A percentile compares a stretch with the other conserved stretches of the same genome.
Evolutionary conservation across 2,797 vertebrate species (phyloP).

Genomic region (Schizothorax lantsangensis): DNA sequence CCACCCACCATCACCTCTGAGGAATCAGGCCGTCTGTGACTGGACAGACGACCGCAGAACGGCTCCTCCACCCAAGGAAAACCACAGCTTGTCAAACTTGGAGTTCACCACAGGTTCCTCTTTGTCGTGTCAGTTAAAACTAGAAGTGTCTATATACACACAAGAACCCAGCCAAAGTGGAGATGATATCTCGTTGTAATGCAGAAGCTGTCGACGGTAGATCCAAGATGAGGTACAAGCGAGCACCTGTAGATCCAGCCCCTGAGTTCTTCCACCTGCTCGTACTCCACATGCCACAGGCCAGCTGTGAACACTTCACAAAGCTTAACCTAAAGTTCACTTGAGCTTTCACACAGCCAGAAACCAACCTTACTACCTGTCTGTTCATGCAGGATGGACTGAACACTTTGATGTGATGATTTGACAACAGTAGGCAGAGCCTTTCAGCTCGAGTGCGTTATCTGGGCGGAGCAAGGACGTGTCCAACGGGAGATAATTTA

Average conservation of each 20-base stretch:
- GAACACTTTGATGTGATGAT: constrained; percentile 66
- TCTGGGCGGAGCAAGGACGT: constrained; percentile 84
- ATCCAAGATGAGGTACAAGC: constrained; percentile 23
- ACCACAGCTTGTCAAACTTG: constrained; percentile 25
- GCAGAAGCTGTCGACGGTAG: neutral
- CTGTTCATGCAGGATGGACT: constrained; percentile 61
- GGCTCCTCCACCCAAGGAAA: constrained; percentile 26
- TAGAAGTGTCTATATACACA: neutral
- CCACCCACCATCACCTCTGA: constrained; percentile 54
- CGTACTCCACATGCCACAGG: constrained; percentile 29
- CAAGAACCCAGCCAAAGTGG: neutral
- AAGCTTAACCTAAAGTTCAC: constrained; percentile 8
- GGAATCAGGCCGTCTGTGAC: constrained; percentile 14
- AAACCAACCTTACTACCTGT: constrained; percentile 66
- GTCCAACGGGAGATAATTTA: constrained; percentile 86
- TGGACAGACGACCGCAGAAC: neutral
- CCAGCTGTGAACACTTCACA: constrained; percentile 37
- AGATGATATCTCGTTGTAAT: neutral
- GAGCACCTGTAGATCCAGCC: constrained; percentile 15
- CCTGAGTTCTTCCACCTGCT: constrained; percentile 23
- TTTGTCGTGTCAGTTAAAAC: constrained; percentile 14
- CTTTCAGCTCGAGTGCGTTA: constrained; percentile 77
- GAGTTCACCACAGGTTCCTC: constrained; percentile 10
- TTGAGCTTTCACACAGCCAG: neutral
- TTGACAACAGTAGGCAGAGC: constrained; percentile 80